Evolutionary conservation across 1,140 invertebrate species (phyloP).

Genomic region (Lanistes nyassanus): DNA sequence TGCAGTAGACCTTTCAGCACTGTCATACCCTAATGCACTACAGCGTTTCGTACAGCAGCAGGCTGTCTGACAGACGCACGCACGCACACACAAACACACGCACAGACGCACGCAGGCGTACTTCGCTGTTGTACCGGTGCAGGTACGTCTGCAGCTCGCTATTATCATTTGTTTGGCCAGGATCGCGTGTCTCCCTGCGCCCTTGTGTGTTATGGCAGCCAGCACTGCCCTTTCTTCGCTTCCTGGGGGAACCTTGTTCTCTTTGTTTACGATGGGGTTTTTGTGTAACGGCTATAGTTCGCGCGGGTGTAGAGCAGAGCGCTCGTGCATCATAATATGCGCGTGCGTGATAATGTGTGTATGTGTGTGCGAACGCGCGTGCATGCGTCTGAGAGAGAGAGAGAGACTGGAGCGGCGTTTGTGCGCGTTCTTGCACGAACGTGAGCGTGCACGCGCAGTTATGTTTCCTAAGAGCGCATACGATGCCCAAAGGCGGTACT

Average conservation of each 20-base stretch:
- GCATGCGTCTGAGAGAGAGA: background rate
- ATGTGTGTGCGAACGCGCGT: constrained; percentile 1
- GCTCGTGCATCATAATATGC: background rate
- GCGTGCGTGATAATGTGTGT: background rate
- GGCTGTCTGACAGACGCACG: background rate
- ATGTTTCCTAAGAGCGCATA: too few relatives aligned
- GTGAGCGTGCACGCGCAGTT: background rate
- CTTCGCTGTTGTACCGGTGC: background rate
- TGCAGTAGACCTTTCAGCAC: too few relatives aligned
- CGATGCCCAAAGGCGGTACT: too few relatives aligned
- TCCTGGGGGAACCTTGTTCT: background rate
- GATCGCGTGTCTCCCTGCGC: background rate
- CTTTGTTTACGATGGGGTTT: background rate
- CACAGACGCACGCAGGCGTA: background rate
- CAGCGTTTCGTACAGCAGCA: too few relatives aligned
- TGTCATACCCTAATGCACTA: too few relatives aligned
- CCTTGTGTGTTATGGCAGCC: background rate
- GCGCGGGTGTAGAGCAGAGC: background rate
- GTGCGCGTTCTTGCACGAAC: background rate
- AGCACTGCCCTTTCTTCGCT: background rate
- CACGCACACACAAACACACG: background rate
- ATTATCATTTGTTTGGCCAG: background rate
- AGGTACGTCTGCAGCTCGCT: background rate
- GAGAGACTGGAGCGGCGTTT: background rate
- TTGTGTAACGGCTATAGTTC: background rate